Evolutionary conservation across 2,797 vertebrate genomes (phyloP), one percentile per base, ranked within the genome.

Genomic region (Esox lucius): DNA sequence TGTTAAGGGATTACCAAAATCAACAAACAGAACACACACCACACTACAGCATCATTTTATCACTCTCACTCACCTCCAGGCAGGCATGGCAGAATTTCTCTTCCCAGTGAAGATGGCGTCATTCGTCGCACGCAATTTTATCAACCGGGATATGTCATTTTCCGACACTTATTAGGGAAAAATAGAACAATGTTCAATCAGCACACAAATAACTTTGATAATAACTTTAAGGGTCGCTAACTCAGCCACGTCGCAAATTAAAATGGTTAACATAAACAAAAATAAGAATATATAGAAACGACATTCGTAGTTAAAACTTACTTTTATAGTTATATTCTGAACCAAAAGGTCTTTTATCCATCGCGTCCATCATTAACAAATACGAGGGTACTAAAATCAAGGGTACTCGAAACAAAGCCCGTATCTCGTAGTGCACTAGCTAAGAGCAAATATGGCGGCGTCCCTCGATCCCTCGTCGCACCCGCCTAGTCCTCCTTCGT

Each of bases 41-140:
- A 28, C 68, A 16, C 22, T 17, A 26, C 8, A 39, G 28, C 33
- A 71, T 59, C 53, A 22, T 39, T 33, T 4, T 39, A 15, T 17
- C 8, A 35, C 19, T 24, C 48, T 53, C 8, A 24, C 68, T 70
- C 46, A 72, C 71, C 71, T 72, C 71, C 71, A 72, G 5, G 71
- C 71, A 24, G 56, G 79, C 77, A 83, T 56, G 13, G 83, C 83
- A 1, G 84, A 83, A 70, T 85, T 75, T 70, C 72, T 81, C 75
- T 72, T 78, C 7, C 83, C 83, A 0, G 83, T 85, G 71, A 85
- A 85, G 71, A 85, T 72, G 22, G 77, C 69, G 0, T 68, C 72
- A 8, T 81, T 85, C 17, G 74, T 65, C 12, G 82, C 82, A 16
- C 71, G 71, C 59, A 72, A 26, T 26, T 72, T 62, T 28, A 72